Percentiles rank a stretch among this genome's conserved stretches.
Conservation (phyloP, 2,797 vertebrate species). For the Acestrorhynchus altus region DNA sequence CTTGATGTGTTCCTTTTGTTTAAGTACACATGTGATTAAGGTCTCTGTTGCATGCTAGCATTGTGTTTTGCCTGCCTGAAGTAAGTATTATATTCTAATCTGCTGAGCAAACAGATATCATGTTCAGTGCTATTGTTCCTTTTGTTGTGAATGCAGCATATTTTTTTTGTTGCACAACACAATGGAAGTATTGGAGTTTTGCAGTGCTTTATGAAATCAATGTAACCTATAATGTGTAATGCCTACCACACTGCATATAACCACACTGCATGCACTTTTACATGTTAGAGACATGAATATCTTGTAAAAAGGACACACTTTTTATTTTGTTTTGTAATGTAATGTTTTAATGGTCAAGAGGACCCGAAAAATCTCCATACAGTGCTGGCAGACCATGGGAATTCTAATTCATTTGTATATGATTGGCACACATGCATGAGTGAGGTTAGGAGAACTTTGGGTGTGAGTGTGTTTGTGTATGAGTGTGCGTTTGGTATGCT, state of each 20-base stretch:
- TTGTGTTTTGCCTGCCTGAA: conserved; percentile 35
- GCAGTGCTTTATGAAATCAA: conserved; percentile 40
- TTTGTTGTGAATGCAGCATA: conserved; percentile 81
- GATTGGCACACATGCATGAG: no score
- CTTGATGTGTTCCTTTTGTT: conserved; percentile 45
- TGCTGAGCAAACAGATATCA: conserved; percentile 81
- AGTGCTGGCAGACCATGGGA: no score
- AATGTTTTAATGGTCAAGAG: background rate
- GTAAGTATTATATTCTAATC: conserved; percentile 80
- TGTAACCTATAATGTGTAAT: conserved; percentile 41
- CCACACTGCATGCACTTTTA: background rate
- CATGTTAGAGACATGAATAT: conserved; percentile 13
- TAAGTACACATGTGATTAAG: conserved; percentile 50
- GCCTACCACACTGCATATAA: conserved; percentile 4
- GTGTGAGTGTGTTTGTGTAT: background rate
- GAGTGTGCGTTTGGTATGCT: conserved; percentile 36
- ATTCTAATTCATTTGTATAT: no score
- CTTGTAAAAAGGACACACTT: background rate
- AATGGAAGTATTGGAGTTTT: conserved; percentile 62
- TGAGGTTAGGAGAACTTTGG: conserved; percentile 7
- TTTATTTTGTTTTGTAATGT: no score
- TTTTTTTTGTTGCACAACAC: conserved; percentile 66
- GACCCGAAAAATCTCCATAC: no score
- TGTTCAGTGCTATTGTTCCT: conserved; percentile 74
- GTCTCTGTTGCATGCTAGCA: conserved; percentile 21